A percentile compares a stretch with the other conserved stretches of the same genome.
phyloP scores from a whole-genome alignment of 2,797 vertebrate species.

The Neosilurus hyrtlii region DNA sequence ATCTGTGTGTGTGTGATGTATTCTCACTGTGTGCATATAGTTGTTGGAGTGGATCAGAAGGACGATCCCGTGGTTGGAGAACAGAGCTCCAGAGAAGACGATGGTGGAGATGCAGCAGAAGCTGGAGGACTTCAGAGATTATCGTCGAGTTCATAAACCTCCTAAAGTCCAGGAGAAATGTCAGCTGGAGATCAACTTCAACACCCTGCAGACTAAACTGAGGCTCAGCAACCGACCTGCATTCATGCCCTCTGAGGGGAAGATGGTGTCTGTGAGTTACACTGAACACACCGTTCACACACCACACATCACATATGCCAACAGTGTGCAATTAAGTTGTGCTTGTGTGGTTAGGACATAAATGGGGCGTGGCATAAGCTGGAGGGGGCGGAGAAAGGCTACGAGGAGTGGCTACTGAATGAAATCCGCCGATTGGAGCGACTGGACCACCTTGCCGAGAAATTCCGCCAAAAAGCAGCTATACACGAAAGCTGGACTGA shows the following conservation, averaged over 20 bases:
- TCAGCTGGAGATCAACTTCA: slow-evolving; percentile 97
- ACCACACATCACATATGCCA: not conserved
- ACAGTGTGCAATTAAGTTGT: not conserved
- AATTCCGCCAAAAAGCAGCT: slow-evolving; percentile 91
- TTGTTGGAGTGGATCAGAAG: slow-evolving; percentile 92
- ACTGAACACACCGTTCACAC: not conserved
- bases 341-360: slow-evolving; percentile 76
- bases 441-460: slow-evolving; percentile 90
- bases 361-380: slow-evolving; percentile 86
- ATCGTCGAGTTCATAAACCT: slow-evolving; percentile 88
- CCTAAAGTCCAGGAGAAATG: slow-evolving; percentile 95
- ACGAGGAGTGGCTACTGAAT: slow-evolving; percentile 92
- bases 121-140: slow-evolving; percentile 92
- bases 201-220: slow-evolving; percentile 95
- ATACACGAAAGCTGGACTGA: slow-evolving; percentile 93
- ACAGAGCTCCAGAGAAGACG: slow-evolving; percentile 86
- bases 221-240: slow-evolving; percentile 91
- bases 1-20: not conserved
- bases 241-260: slow-evolving; percentile 94
- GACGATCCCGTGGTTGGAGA: slow-evolving; percentile 92
- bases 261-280: slow-evolving; percentile 78
- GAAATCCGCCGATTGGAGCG: slow-evolving; percentile 90
- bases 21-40: slow-evolving; percentile 60
- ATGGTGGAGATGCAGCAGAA: slow-evolving; percentile 93
- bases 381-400: slow-evolving; percentile 91